Evolutionary conservation across 2,797 vertebrate species (phyloP).

Genomic region (Sorex maritimensis): DNA sequence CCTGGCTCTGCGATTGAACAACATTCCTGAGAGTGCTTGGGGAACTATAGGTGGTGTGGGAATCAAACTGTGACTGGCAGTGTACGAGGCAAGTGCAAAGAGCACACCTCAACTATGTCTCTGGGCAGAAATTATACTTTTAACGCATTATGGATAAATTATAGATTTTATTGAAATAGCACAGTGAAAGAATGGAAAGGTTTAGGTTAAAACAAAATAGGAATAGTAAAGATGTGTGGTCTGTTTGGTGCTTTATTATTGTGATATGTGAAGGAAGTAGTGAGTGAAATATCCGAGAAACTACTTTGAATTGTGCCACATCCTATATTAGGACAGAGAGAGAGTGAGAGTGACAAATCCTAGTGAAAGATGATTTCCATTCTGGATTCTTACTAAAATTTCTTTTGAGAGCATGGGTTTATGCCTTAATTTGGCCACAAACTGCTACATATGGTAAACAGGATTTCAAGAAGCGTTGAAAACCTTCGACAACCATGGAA

Average conservation of each 20-base stretch:
- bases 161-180: neutral
- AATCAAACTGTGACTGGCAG: too few relatives aligned
- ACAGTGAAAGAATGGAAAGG: neutral
- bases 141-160: neutral
- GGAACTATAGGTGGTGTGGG: too few relatives aligned
- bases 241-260: neutral
- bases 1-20: too few relatives aligned
- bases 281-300: neutral
- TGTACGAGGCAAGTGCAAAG: too few relatives aligned
- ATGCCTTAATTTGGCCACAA: neutral
- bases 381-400: neutral
- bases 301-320: neutral
- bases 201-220: neutral
- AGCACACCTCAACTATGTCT: too few relatives aligned
- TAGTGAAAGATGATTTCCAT: neutral
- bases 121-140: neutral
- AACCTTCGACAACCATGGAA: neutral
- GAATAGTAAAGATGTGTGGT: neutral
- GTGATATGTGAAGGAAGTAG: neutral
- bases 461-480: neutral
- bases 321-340: neutral
- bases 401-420: neutral
- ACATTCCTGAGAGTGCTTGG: too few relatives aligned
- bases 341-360: too few relatives aligned
- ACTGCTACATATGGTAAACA: neutral